Percentiles rank a stretch among this genome's conserved stretches.
Evolutionary conservation across 1,140 invertebrate genomes (phyloP).

Genomic region (Pentalonia nigronervosa): DNA sequence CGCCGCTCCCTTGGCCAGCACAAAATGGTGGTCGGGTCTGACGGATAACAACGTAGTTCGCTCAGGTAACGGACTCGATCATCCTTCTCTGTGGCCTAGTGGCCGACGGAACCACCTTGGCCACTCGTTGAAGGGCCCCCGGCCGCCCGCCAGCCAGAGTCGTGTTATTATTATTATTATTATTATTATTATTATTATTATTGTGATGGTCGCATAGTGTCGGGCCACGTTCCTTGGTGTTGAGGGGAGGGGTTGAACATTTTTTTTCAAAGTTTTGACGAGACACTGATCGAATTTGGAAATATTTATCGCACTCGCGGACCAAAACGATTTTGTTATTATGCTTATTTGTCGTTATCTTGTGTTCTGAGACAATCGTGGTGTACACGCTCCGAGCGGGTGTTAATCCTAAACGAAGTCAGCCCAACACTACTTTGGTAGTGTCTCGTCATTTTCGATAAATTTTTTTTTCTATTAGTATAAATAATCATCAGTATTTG

Average conservation of each 20-base stretch:
- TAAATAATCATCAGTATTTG: neutral
- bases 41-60: neutral
- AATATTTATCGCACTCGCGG: neutral
- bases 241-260: neutral
- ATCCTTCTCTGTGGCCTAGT: neutral
- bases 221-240: neutral
- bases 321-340: constrained; percentile 5
- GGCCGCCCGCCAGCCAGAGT: neutral
- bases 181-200: constrained; percentile 19
- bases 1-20: constrained; percentile 68
- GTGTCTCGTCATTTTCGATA: neutral
- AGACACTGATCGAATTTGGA: neutral
- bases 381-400: neutral
- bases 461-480: neutral
- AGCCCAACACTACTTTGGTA: neutral
- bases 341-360: neutral
- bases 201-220: neutral
- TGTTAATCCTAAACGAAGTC: neutral
- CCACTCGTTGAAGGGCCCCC: neutral
- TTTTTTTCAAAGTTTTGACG: neutral
- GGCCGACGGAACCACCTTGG: neutral
- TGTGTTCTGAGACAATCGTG: neutral
- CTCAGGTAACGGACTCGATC: neutral
- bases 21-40: constrained; percentile 68
- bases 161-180: constrained; percentile 8